Base-by-base conservation (phyloP, 30 jellyfish, hydroid and myxozoan species). In the Catostylus mosaicus region DNA sequence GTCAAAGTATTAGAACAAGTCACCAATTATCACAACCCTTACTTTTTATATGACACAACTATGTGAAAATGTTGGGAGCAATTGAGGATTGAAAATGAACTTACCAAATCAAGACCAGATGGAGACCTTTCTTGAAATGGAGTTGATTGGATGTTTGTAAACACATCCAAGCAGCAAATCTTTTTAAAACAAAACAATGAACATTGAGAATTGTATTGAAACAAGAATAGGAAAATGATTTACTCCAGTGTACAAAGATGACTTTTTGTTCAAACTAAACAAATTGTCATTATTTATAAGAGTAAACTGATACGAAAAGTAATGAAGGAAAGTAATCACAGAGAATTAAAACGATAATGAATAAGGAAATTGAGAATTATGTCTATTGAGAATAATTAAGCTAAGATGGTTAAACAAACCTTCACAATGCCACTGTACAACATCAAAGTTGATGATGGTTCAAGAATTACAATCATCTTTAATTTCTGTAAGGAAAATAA, bases 341-440 rank as follows among this genome's bases (percentile, higher is more conserved):
- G n/a, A n/a, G n/a, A n/a, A n/a, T n/a, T n/a, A n/a, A n/a, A n/a
- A n/a, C n/a, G n/a, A n/a, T n/a, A n/a, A n/a, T n/a, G n/a, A n/a
- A n/a, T n/a, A n/a, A n/a, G n/a, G n/a, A n/a, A n/a, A n/a, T n/a
- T n/a, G n/a, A n/a, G n/a, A n/a, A n/a, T n/a, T n/a, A n/a, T n/a
- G n/a, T n/a, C n/a, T n/a, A n/a, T n/a, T n/a, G n/a, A n/a, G n/a
- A n/a, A n/a, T n/a, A n/a, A n/a, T n/a, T n/a, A n/a, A n/a, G n/a
- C n/a, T n/a, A n/a, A n/a, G 54, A 40, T 48, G 24, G 20, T 8
- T 35, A 59, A n/a, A 23, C 73, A 57, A 24, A 90, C 97, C 97
- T 83, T 83, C 30, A 61, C 78, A 18, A 72, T 77, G 19, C 97
- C 97, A 83, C 92, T 90, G 89, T 83, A 84, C 24, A 90, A 73